These are phyloP conservation scores for Anarrhichthys ocellatus DNA, from an alignment of 2,113 vertebrate species.

Conservation along the genomic window DNA sequence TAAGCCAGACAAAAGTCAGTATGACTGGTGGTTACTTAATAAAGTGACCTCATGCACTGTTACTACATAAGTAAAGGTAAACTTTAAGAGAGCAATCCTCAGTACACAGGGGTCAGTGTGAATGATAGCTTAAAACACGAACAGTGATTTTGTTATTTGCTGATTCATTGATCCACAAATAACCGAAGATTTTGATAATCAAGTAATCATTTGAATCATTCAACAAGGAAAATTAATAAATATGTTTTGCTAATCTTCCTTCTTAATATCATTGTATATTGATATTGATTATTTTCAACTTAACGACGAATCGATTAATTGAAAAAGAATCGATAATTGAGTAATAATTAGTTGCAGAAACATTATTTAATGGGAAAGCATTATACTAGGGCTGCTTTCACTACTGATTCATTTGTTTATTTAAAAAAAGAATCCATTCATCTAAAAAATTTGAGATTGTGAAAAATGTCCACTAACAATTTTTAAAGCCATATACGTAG, in stretches of 20 bases:
- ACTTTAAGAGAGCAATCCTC: neutral
- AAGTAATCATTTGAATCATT: neutral
- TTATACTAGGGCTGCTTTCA: neutral
- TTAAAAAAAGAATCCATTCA: neutral
- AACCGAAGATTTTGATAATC: neutral
- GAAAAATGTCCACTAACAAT: neutral
- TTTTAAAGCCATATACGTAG: neutral
- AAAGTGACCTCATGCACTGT: conserved; percentile 3
- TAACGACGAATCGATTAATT: neutral
- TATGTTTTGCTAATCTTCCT: neutral
- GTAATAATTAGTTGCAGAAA: neutral
- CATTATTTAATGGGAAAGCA: neutral
- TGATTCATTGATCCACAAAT: neutral
- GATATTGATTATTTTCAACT: neutral
- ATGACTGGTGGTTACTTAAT: conserved; percentile 41
- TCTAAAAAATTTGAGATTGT: neutral
- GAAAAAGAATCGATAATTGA: neutral
- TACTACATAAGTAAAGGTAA: neutral
- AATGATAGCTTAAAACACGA: neutral
- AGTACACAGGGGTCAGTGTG: neutral
- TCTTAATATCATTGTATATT: neutral
- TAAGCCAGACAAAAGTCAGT: conserved; percentile 24
- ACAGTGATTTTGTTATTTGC: neutral
- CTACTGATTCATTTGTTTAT: neutral
- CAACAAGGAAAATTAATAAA: neutral